These are phyloP conservation scores for Pelusios castaneus DNA, from an alignment of 2,113 vertebrate species.

Conservation along the genomic window DNA sequence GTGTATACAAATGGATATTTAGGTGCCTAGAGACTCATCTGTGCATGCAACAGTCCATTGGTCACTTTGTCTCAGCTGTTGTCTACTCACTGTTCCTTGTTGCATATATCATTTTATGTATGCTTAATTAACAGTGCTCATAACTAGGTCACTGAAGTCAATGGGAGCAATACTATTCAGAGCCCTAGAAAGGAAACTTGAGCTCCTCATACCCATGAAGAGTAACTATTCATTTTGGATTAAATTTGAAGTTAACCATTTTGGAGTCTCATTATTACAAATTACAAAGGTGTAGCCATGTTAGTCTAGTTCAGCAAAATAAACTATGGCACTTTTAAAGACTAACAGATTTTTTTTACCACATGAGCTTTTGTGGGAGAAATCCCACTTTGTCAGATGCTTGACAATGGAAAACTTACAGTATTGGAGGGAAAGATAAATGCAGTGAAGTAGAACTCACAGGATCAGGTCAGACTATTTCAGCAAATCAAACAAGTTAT, in stretches of 20 bases:
- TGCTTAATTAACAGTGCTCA: background rate
- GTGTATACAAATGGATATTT: background rate
- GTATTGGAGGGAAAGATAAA: too few species aligned
- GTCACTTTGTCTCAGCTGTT: background rate
- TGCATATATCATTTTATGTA: rapidly evolving
- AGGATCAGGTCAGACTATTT: too few species aligned
- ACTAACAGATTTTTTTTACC: too few species aligned
- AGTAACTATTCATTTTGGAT: background rate
- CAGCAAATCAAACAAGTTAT: too few species aligned
- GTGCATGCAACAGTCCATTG: too few species aligned
- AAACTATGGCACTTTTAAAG: too few species aligned
- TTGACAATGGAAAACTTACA: too few species aligned
- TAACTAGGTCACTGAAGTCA: background rate
- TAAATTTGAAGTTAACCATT: background rate
- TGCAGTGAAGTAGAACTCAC: too few species aligned
- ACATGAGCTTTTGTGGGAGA: too few species aligned
- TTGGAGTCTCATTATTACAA: background rate
- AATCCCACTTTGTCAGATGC: too few species aligned
- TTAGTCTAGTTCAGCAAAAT: too few species aligned
- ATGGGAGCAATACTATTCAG: background rate
- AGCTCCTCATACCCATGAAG: background rate
- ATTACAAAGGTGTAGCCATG: background rate
- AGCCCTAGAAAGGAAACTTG: background rate
- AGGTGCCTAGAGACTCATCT: rapidly evolving
- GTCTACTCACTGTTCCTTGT: rapidly evolving